Evolutionary conservation across 2,888 invertebrate genomes (phyloP).

Genomic region (Latrodectus hesperus): DNA sequence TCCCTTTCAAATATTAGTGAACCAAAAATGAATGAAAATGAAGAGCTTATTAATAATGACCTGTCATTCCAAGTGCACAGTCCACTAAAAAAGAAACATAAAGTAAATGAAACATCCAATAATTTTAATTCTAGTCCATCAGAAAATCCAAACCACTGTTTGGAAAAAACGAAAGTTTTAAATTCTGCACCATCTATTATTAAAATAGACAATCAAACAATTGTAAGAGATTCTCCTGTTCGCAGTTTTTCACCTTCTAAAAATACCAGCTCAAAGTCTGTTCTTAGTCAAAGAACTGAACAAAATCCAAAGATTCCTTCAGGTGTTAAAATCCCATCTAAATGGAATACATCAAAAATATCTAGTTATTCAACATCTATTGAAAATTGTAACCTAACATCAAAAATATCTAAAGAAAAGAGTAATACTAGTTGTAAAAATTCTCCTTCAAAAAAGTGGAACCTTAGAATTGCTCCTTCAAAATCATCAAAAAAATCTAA

Average conservation of each 20-base stretch:
- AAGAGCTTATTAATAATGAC: background rate
- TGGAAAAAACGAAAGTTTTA: background rate
- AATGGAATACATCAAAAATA: slow-evolving; percentile 53
- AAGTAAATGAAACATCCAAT: background rate
- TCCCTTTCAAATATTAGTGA: background rate
- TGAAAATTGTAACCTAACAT: background rate
- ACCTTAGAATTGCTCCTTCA: background rate
- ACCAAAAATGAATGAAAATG: background rate
- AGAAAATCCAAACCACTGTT: background rate
- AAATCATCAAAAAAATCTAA: background rate
- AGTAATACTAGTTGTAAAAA: background rate
- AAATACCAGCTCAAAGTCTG: background rate
- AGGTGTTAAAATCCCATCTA: slow-evolving; percentile 55
- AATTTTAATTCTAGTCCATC: background rate
- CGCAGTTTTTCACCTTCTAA: background rate
- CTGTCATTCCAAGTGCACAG: background rate
- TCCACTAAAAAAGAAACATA: background rate
- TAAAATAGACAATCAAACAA: background rate
- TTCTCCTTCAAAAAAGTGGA: background rate
- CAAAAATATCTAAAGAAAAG: background rate
- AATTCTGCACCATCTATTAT: too few relatives aligned
- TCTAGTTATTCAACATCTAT: slow-evolving; percentile 43
- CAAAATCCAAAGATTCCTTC: slow-evolving; percentile 38
- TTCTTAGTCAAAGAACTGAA: slow-evolving; percentile 10
- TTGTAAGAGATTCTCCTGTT: background rate